Base-by-base conservation (phyloP, 2,113 vertebrate species). In the Vombatus ursinus region DNA sequence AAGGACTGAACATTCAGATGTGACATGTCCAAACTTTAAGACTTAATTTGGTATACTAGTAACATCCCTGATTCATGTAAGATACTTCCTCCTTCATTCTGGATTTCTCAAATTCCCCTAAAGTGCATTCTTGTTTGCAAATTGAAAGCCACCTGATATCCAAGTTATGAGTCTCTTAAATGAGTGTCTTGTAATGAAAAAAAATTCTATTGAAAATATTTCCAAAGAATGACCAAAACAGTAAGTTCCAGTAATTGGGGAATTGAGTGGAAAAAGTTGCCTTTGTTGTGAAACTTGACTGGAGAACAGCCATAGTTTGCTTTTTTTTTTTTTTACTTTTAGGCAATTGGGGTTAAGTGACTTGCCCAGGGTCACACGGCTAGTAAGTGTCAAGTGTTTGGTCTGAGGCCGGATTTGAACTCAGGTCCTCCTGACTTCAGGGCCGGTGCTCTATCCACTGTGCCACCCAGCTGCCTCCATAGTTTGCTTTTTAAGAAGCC, bases 191-290 rank as follows among this genome's bases (percentile, higher is more conserved):
- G 95, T 95, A 96, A 96, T 97, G 49, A 96, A 97, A 95, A 54
- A 95, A 96, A 97, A 90, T 94, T 53, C n/a, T 96, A 93, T 95
- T 93, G 90, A 96, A 97, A 96, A 93, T 90, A 95, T 97, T 97
- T 94, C 50, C 95, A 68, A 96, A 92, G 92, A 96, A 95, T 50
- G 91, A 95, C 96, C 96, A 92, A 97, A 92, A 57, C 24, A 31
- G 49, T 47, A 91, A 95, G 77, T 97, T 97, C 97, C 98, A 95
- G 97, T 96, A 97, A 97, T 31, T 89, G 91, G 61, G 90, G 96
- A 96, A 89, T 89, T 93, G 48, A 91, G 90, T 50, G 52, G 47
- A 95, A 96, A 89, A 95, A 77, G 37, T 61, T 93, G 92, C 96
- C 50, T 68, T 95, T 95, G 92, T 95, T 98, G 96, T 95, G 96